Conservation (phyloP, 2,888 invertebrate genomes). For the Myathropa florea region DNA sequence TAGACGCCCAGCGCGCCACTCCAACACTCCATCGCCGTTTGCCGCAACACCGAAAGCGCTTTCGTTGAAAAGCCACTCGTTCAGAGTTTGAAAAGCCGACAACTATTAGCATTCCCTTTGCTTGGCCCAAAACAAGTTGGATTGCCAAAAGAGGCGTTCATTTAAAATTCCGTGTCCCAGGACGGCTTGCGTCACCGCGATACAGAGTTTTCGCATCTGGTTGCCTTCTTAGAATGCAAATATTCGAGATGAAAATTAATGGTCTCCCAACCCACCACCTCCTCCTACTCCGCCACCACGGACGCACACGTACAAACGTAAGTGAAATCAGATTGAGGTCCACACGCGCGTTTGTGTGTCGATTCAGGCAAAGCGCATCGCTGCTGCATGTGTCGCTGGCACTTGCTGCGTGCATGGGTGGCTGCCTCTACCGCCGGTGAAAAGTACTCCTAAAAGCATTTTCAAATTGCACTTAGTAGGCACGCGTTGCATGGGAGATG, state of each 20-base stretch:
- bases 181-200: background rate
- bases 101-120: background rate
- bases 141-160: background rate
- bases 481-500: background rate
- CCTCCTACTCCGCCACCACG: background rate
- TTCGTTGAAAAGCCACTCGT: background rate
- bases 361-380: background rate
- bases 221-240: conserved; percentile 23
- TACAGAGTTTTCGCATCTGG: conserved; percentile 6
- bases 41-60: background rate
- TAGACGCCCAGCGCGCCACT: too few relatives aligned
- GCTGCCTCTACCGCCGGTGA: conserved; percentile 13
- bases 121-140: background rate
- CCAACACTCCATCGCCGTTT: background rate
- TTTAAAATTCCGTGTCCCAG: background rate
- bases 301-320: background rate
- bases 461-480: conserved; percentile 61
- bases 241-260: conserved; percentile 31
- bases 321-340: background rate
- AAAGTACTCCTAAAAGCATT: conserved; percentile 59
- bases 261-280: background rate
- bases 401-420: background rate
- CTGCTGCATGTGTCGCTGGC: background rate
- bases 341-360: background rate
- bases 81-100: background rate